phyloP scores from a whole-genome alignment of 2,888 invertebrate species.

The Agrochola litura region DNA sequence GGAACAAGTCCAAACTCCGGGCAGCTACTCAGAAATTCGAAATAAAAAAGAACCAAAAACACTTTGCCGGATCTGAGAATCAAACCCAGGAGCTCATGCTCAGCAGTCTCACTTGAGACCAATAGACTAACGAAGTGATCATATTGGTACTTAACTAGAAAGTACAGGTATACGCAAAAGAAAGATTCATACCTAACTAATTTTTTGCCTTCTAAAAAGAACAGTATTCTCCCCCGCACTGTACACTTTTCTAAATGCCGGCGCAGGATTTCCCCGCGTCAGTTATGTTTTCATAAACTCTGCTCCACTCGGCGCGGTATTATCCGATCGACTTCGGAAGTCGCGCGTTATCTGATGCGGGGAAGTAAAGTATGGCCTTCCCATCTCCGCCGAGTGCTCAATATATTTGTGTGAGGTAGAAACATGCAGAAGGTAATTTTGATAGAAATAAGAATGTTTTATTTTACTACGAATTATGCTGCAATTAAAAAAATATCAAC shows the following conservation, averaged over 20 bases:
- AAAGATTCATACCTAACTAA: not conserved
- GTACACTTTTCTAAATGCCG: conserved; percentile 5
- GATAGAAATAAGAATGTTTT: not conserved
- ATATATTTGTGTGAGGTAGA: not conserved
- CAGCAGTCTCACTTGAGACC: too few species aligned
- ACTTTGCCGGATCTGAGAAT: not conserved
- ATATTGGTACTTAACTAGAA: too few species aligned
- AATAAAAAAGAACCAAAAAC: not conserved
- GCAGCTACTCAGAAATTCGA: not conserved
- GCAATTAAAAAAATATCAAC: not conserved
- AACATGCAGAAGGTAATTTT: not conserved
- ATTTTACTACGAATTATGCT: not conserved
- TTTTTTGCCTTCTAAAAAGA: not conserved
- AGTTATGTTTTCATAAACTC: conserved; percentile 54
- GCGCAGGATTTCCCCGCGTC: conserved; percentile 42
- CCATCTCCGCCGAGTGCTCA: conserved; percentile 63
- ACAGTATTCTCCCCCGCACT: not conserved
- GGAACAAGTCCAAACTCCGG: not conserved
- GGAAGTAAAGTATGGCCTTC: conserved; percentile 49
- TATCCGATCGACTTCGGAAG: conserved; percentile 66
- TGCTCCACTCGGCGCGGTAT: conserved; percentile 25
- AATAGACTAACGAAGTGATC: too few species aligned
- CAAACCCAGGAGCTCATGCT: too few species aligned
- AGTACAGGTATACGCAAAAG: too few species aligned
- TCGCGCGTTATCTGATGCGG: conserved; percentile 61